Base-by-base conservation (phyloP, 2,113 vertebrate genomes). In the Peromyscus californicus region DNA sequence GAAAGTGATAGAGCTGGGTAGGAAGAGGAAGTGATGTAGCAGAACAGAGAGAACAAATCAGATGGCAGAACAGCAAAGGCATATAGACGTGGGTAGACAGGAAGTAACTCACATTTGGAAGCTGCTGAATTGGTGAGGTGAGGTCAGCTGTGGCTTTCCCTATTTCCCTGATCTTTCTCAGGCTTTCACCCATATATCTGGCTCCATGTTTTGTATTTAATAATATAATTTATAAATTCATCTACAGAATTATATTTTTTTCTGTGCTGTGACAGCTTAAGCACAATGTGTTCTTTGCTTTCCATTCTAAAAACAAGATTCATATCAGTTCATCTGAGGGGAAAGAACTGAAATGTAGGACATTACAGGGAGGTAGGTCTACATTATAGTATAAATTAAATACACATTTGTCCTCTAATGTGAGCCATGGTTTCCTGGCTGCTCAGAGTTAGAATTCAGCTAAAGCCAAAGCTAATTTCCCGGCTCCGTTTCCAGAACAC, bases 311-410 rank as follows among this genome's bases (percentile, higher is more conserved):
- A 91, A 94, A 87, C 94, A 42, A 97, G 91, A 95, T n/a, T 78
- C 70, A n/a, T 89, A 78, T 94, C 95, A 95, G 45, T 96, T 92
- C 61, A 96, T 95, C 72, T 12, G 0, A 89, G n/a, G 79, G 42
- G 33, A 96, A 93, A 89, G 45, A 91, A 96, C 95, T 51, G 83
- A 86, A 97, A 93, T 86, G 36, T 79, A 94, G 90, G 74, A 42
- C n/a, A 95, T 95, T 89, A 33, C n/a, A 51, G 86, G 63, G 85
- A 74, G 36, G 80, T 83, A 96, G 67, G 78, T 94, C 92, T 95
- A 42, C 86, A 87, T 96, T 84, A 89, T 4, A 86, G 17, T 87
- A 63, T 96, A 93, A 97, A 97, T 98, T 97, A 98, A 97, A 97
- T 94, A 89, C 24, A 36, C 54, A 93, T 93, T 97, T 97, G 89